Conservation (phyloP, 1,140 invertebrate genomes). For the Dendrolimus kikuchii region DNA sequence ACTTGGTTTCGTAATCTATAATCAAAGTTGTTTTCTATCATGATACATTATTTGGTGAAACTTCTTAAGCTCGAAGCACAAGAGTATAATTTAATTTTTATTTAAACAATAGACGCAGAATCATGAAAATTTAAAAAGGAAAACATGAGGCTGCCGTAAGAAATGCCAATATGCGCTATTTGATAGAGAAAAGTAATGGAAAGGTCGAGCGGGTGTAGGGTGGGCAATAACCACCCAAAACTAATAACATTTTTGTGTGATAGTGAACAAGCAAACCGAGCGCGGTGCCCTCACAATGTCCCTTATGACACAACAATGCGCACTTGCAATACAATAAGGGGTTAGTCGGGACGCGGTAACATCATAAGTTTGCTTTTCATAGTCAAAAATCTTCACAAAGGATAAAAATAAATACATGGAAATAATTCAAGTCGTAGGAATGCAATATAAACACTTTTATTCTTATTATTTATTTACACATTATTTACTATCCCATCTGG, state of each 20-base stretch:
- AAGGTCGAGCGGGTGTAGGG: slow-evolving; percentile 41
- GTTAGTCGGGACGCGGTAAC: slow-evolving; percentile 22
- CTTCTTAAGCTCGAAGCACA: too few relatives aligned
- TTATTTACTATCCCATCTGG: too few relatives aligned
- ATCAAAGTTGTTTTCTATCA: slow-evolving; percentile 12
- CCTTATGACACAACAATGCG: slow-evolving; percentile 53
- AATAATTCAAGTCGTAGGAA: too few relatives aligned
- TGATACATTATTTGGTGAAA: too few relatives aligned
- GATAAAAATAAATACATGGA: too few relatives aligned
- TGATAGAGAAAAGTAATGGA: slow-evolving; percentile 29
- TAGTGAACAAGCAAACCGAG: slow-evolving; percentile 47
- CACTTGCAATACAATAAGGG: slow-evolving; percentile 47
- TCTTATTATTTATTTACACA: too few relatives aligned
- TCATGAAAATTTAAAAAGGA: too few relatives aligned
- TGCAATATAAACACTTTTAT: too few relatives aligned
- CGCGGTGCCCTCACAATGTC: slow-evolving; percentile 40
- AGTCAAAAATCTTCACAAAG: neutral
- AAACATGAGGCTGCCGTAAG: slow-evolving; percentile 21
- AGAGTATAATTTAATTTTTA: too few relatives aligned
- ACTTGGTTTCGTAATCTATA: slow-evolving; percentile 62
- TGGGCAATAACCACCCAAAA: slow-evolving; percentile 62
- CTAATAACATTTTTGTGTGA: slow-evolving; percentile 70
- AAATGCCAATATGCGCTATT: slow-evolving; percentile 37
- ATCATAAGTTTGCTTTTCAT: slow-evolving; percentile 24
- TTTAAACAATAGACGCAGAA: too few relatives aligned